phyloP scores from a whole-genome alignment of 2,888 invertebrate species.

The Drosophila falleni region DNA sequence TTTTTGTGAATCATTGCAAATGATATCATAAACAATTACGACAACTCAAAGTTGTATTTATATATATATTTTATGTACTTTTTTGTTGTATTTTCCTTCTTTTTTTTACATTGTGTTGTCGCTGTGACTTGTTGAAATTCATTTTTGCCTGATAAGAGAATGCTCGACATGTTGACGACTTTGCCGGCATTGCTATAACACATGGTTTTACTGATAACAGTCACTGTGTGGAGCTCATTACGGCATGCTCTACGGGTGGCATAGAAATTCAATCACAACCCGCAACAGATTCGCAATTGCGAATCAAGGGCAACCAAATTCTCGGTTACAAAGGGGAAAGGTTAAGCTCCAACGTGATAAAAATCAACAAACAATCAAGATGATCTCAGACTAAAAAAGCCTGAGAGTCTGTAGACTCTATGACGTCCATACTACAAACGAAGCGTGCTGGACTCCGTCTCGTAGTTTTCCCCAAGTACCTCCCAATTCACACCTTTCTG shows the following conservation, averaged over 20 bases:
- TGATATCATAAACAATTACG: constrained; percentile 75
- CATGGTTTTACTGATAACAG: constrained; percentile 28
- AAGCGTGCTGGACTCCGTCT: not conserved
- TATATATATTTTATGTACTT: constrained; percentile 1
- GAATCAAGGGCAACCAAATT: constrained; percentile 20
- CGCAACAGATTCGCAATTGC: not conserved
- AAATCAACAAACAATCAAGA: constrained; percentile 17
- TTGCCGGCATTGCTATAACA: constrained; percentile 10
- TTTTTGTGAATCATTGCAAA: constrained; percentile 59
- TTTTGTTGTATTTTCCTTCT: not conserved
- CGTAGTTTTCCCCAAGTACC: constrained; percentile 8
- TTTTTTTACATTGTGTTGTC: constrained; percentile 4
- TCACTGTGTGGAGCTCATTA: constrained; percentile 4
- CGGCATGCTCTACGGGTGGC: not conserved
- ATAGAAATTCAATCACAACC: constrained; percentile 24
- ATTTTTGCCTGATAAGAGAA: constrained; percentile 13
- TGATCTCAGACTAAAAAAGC: constrained; percentile 40
- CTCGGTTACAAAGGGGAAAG: constrained; percentile 9
- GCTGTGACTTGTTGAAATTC: constrained; percentile 14
- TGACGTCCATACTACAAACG: constrained; percentile 9
- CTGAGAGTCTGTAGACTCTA: constrained; percentile 1
- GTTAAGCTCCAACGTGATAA: constrained; percentile 34
- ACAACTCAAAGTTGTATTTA: constrained; percentile 16
- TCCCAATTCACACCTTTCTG: constrained; percentile 65
- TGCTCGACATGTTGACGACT: constrained; percentile 13